Percentiles rank a stretch among this genome's conserved stretches.
phyloP scores from a whole-genome alignment of 2,113 vertebrate genomes.

The Taurulus bubalis region DNA sequence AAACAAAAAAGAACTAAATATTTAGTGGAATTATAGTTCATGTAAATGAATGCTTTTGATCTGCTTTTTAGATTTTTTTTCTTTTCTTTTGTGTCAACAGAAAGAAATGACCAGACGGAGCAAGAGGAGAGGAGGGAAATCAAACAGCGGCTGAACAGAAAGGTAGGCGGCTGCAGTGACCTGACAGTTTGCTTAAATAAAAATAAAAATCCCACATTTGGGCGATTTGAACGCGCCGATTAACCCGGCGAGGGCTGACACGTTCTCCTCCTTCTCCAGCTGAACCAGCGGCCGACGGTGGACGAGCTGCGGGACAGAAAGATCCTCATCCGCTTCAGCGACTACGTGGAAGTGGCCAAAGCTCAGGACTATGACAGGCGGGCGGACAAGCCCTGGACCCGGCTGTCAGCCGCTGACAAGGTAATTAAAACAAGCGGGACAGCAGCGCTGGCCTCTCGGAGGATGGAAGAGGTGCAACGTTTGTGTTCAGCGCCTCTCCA shows the following conservation, averaged over 20 bases:
- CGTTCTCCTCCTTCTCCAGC: constrained; percentile 72
- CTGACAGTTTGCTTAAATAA: not conserved
- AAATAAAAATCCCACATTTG: constrained; percentile 24
- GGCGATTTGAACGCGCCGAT: not conserved
- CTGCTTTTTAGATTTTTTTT: not conserved
- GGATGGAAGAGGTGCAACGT: not conserved
- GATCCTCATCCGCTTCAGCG: constrained; percentile 98
- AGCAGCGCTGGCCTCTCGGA: not conserved
- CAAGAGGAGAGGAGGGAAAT: constrained; percentile 97
- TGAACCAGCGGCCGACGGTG: constrained; percentile 97
- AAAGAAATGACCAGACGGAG: constrained; percentile 96
- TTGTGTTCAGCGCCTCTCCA: not conserved
- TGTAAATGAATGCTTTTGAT: not conserved
- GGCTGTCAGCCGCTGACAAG: constrained; percentile 97
- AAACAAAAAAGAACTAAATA: too few relatives aligned
- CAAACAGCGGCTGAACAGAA: constrained; percentile 96
- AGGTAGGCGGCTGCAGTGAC: constrained; percentile 82
- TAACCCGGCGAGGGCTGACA: not conserved
- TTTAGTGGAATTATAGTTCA: not conserved
- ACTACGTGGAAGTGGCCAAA: constrained; percentile 99
- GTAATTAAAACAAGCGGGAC: constrained; percentile 70
- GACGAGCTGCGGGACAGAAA: constrained; percentile 97
- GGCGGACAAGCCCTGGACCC: constrained; percentile 97
- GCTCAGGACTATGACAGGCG: constrained; percentile 98
- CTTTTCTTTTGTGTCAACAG: constrained; percentile 76